Base-by-base conservation (phyloP, 2,888 invertebrate species). In the Drosophila conformis region DNA sequence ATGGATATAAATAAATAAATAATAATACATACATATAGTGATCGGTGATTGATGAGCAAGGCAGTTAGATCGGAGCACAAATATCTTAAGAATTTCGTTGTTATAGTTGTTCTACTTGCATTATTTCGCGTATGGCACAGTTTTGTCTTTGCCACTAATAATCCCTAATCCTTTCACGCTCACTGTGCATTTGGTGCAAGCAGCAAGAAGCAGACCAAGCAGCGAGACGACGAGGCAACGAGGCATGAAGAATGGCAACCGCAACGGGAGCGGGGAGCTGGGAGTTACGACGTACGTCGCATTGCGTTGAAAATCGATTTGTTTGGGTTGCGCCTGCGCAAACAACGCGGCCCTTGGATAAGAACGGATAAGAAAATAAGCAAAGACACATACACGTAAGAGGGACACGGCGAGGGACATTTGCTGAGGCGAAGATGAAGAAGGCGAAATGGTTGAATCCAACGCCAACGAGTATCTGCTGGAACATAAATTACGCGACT, bases 251-350 rank as follows among this genome's bases (percentile, higher is more conserved):
- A 42, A 72, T 64, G 73, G 38, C 53, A 57, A 49, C 10, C 33
- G 69, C 56, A 49, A 25, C 29, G 27, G 40, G 25, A 46, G 52
- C 33, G 64, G 62, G 61, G 57, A 58, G 31, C 63, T 49, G 54
- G 66, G 58, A 69, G 60, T 69, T 68, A 67, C 76, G 69, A 76
- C 51, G 67, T 68, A 82, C 86, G 88, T 85, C 82, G 90, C 89
- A 87, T 84, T 87, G 91, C 92, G 91, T 91, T 90, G 92, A 92
- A 91, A 91, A 91, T 91, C 91, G 91, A 91, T 91, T 91, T 92
- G 92, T 91, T 89, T 89, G 91, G 82, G 87, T 90, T 92, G 92
- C 91, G 91, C 91, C 92, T 92, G 91, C 91, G 91, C 92, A 91
- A 89, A 91, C 91, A 91, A 88, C 82, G 77, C 84, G 84, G 73